A percentile compares a stretch with the other conserved stretches of the same genome.
Conservation (phyloP, 2,113 vertebrate species). For the Cyanoliseus patagonus region DNA sequence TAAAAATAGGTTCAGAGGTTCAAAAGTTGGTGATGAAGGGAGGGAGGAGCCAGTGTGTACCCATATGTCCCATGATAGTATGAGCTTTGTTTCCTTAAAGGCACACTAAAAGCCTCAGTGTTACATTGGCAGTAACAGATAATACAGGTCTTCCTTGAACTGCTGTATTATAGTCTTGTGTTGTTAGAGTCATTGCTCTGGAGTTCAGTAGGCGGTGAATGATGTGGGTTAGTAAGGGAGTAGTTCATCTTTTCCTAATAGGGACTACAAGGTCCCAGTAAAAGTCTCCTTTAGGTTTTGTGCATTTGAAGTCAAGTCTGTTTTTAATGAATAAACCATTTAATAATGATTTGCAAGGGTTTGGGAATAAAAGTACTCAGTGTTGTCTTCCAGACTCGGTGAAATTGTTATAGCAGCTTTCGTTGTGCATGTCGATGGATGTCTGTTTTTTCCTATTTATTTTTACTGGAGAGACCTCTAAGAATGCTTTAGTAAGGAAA, state of each 20-base stretch:
- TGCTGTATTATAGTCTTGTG: rapidly evolving
- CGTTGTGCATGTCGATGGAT: not conserved
- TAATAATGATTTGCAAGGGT: not conserved
- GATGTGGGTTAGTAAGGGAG: not conserved
- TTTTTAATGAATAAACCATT: not conserved
- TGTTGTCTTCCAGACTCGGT: not conserved
- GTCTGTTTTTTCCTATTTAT: not conserved
- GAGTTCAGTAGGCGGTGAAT: not conserved
- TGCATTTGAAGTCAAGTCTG: not conserved
- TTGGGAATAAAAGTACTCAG: not conserved
- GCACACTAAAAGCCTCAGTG: rapidly evolving
- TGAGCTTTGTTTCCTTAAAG: not conserved
- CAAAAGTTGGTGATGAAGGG: not conserved
- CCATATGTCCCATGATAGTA: not conserved
- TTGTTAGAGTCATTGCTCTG: not conserved
- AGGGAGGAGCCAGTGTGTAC: not conserved
- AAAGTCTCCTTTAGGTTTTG: not conserved
- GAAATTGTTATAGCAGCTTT: not conserved
- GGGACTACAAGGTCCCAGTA: not conserved
- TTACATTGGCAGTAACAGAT: not conserved
- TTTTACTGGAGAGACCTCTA: not conserved
- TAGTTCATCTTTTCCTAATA: not conserved
- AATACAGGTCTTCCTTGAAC: not conserved
- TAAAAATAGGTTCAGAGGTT: not conserved
- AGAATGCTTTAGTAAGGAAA: not conserved